phyloP scores from a whole-genome alignment of 2,888 invertebrate species.

The Latheticus oryzae region DNA sequence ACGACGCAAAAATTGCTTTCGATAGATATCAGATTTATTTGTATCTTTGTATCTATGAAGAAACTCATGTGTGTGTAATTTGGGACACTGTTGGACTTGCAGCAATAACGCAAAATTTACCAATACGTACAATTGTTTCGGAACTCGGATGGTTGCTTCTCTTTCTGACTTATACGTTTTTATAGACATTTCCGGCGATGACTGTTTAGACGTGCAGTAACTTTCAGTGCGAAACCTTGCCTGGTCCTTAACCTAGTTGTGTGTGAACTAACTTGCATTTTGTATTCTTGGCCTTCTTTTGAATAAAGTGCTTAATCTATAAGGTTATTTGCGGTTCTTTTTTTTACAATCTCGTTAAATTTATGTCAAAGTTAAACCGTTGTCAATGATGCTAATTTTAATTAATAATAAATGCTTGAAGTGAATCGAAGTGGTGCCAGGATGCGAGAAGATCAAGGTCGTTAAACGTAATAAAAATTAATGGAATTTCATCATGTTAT shows the following conservation, averaged over 20 bases:
- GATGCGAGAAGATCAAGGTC: slow-evolving; percentile 37
- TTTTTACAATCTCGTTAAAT: slow-evolving; percentile 30
- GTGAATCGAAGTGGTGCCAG: slow-evolving; percentile 5
- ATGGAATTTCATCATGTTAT: slow-evolving; percentile 8
- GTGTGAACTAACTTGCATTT: slow-evolving; percentile 63
- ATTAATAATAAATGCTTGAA: slow-evolving; percentile 3
- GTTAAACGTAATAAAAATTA: slow-evolving; percentile 6
- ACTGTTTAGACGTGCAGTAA: slow-evolving; percentile 55
- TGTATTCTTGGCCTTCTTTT: slow-evolving; percentile 64
- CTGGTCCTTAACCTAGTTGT: slow-evolving; percentile 65
- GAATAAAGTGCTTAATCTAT: slow-evolving; percentile 48
- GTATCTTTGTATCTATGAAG: slow-evolving; percentile 27
- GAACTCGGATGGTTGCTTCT: slow-evolving; percentile 49
- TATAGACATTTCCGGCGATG: slow-evolving; percentile 47
- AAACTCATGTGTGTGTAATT: slow-evolving; percentile 44
- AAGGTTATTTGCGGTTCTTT: slow-evolving; percentile 49
- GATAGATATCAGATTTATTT: slow-evolving; percentile 28
- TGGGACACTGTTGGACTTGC: slow-evolving; percentile 52
- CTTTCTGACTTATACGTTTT: slow-evolving; percentile 49
- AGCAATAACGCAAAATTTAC: slow-evolving; percentile 56
- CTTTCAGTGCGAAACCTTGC: slow-evolving; percentile 61
- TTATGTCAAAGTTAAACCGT: slow-evolving; percentile 39
- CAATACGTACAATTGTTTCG: slow-evolving; percentile 49
- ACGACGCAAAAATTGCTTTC: slow-evolving; percentile 8
- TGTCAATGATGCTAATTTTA: slow-evolving; percentile 21